phyloP scores from a whole-genome alignment of 2,113 vertebrate species.

The Eurystomus gularis region DNA sequence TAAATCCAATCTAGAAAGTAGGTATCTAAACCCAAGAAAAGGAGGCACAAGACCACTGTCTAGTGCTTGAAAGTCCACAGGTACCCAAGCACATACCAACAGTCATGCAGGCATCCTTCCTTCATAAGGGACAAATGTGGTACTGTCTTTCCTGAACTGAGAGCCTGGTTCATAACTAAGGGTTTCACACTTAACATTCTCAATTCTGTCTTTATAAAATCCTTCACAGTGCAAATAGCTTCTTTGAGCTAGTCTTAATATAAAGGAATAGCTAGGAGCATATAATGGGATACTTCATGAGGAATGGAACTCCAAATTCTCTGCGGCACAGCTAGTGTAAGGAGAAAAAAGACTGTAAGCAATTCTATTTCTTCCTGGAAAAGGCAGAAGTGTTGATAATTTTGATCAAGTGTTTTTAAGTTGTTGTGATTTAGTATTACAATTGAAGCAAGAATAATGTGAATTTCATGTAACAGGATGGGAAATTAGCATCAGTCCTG shows the following conservation, averaged over 20 bases:
- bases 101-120: neutral
- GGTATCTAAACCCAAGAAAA: neutral
- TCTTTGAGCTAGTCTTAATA: neutral
- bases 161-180: neutral
- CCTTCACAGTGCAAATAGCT: neutral
- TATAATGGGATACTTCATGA: neutral
- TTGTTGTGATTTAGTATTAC: neutral
- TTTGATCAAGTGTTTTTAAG: neutral
- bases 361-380: neutral
- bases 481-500: neutral
- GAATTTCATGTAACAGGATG: neutral
- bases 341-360: neutral
- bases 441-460: neutral
- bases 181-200: neutral
- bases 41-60: neutral
- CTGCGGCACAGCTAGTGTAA: neutral
- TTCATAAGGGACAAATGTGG: neutral
- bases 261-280: neutral
- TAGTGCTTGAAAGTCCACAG: neutral
- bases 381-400: neutral
- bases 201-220: neutral
- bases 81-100: neutral
- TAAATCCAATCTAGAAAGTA: neutral
- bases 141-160: neutral
- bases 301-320: neutral